phyloP scores from a whole-genome alignment of 2,797 vertebrate genomes.

The Xenops minutus region DNA sequence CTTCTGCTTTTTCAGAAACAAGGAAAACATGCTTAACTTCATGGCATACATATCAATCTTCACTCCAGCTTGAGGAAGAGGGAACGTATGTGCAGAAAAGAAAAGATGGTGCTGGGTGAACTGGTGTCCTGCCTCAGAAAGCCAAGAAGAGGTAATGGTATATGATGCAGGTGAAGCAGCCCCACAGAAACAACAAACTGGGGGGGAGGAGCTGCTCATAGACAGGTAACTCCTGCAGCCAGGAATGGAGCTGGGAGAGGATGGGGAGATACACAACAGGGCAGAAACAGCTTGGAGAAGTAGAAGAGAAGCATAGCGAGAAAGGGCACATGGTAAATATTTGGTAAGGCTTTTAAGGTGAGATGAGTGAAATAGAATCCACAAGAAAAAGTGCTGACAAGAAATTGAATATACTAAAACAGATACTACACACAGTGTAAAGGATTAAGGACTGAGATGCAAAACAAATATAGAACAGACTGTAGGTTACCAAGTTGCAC shows the following conservation, averaged over 20 bases:
- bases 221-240: background rate
- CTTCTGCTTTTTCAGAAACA: background rate
- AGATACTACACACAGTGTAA: background rate
- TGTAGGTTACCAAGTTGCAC: background rate
- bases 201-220: background rate
- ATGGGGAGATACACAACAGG: background rate
- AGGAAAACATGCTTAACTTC: background rate
- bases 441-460: background rate
- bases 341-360: background rate
- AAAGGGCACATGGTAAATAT: background rate
- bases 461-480: background rate
- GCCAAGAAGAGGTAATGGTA: background rate
- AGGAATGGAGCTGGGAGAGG: background rate
- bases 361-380: background rate
- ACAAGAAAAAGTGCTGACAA: background rate
- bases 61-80: background rate
- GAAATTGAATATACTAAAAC: background rate
- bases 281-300: background rate
- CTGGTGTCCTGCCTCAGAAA: background rate
- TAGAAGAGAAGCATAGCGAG: background rate
- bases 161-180: background rate
- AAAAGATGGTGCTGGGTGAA: background rate
- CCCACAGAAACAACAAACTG: background rate
- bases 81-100: accelerated
- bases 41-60: background rate